Percentiles rank a stretch among this genome's conserved stretches.
These are phyloP conservation scores for Cerastis rubricosa DNA, from an alignment of 2,888 invertebrate genomes.

Conservation along the genomic window DNA sequence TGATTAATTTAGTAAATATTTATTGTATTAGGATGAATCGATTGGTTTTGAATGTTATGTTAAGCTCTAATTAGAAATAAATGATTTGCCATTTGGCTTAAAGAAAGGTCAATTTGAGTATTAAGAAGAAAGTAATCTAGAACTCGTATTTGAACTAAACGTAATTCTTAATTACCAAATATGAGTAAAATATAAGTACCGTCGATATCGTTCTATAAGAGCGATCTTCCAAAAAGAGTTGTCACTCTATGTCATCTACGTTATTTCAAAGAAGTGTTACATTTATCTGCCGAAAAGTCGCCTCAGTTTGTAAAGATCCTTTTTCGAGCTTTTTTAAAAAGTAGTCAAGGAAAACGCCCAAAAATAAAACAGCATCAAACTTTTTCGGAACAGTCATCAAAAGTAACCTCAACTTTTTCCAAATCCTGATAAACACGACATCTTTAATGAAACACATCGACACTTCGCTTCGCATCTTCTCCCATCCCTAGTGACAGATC, in stretches of 20 bases:
- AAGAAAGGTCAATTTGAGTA: not conserved
- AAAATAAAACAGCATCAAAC: not conserved
- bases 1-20: not conserved
- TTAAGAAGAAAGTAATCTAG: not conserved
- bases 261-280: not conserved
- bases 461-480: not conserved
- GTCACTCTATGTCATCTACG: not conserved
- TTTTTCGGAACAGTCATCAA: not conserved
- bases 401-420: not conserved
- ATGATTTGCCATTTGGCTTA: not conserved
- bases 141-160: not conserved
- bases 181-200: not conserved
- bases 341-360: not conserved
- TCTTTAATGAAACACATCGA: constrained; percentile 52
- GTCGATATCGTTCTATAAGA: not conserved
- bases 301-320: not conserved
- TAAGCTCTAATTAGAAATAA: not conserved
- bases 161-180: not conserved
- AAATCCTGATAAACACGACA: not conserved
- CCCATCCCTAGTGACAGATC: constrained; percentile 84
- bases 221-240: too few species aligned
- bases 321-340: not conserved
- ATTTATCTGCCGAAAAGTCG: not conserved
- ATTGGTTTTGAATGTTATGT: not conserved
- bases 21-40: too few species aligned